phyloP scores from a whole-genome alignment of 2,797 vertebrate species.

The Argyrosomus regius region DNA sequence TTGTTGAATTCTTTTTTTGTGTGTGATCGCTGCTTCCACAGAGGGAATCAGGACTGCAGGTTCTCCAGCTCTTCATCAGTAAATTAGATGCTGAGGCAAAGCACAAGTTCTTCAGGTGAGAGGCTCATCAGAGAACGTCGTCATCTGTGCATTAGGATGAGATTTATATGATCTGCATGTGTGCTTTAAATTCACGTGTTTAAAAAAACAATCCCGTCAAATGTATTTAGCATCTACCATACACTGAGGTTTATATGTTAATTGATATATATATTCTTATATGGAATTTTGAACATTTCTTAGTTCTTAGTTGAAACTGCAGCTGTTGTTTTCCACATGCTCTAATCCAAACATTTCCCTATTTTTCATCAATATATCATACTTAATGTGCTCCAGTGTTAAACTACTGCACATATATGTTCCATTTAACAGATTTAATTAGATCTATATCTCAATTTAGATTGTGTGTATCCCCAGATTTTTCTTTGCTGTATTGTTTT shows the following conservation, averaged over 20 bases:
- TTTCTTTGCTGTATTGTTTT: background rate
- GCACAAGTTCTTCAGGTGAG: conserved; percentile 93
- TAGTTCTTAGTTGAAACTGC: background rate
- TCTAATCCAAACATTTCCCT: background rate
- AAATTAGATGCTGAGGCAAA: conserved; percentile 92
- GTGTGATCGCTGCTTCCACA: conserved; percentile 68
- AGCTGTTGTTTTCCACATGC: background rate
- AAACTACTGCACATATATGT: background rate
- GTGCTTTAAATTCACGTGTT: background rate
- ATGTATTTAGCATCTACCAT: background rate
- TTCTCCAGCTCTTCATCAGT: conserved; percentile 92
- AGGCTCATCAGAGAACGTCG: background rate
- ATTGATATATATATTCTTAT: background rate
- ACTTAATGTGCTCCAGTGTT: background rate
- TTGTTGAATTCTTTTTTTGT: background rate
- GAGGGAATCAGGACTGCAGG: conserved; percentile 89
- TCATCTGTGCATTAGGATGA: no score
- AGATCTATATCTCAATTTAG: background rate
- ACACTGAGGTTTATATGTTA: background rate
- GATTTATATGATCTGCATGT: background rate
- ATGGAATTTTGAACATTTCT: background rate
- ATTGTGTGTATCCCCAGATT: background rate
- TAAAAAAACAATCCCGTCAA: background rate
- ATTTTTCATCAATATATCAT: background rate
- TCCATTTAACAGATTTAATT: background rate